These are phyloP conservation scores for Leptogaster cylindrica DNA, from an alignment of 2,888 invertebrate genomes.

Conservation along the genomic window DNA sequence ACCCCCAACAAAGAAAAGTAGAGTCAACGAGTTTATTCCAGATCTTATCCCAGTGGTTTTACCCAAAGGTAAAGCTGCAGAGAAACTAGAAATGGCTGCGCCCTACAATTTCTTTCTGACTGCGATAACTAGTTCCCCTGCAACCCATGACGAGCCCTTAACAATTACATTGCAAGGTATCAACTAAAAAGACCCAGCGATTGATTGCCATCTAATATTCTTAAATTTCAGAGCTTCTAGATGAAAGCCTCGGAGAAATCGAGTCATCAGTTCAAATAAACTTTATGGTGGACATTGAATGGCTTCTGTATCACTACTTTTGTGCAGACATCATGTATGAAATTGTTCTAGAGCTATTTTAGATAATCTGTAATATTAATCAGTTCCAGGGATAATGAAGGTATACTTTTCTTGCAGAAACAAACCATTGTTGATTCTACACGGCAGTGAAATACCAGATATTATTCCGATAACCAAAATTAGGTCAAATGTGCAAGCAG, in stretches of 20 bases:
- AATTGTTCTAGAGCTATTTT: neutral
- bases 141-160: slow-evolving; percentile 70
- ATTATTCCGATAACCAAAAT: slow-evolving; percentile 65
- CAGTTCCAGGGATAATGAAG: too few relatives aligned
- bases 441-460: slow-evolving; percentile 75
- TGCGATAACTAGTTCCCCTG: slow-evolving; percentile 69
- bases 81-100: slow-evolving; percentile 70
- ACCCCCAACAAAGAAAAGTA: slow-evolving; percentile 57
- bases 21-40: slow-evolving; percentile 56
- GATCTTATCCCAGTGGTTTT: slow-evolving; percentile 66
- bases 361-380: neutral
- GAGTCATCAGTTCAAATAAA: slow-evolving; percentile 84
- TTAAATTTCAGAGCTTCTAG: slow-evolving; percentile 71
- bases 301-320: slow-evolving; percentile 86
- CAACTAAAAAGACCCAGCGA: too few relatives aligned
- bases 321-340: slow-evolving; percentile 74
- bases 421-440: slow-evolving; percentile 76
- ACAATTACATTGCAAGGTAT: slow-evolving; percentile 74
- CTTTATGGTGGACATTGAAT: slow-evolving; percentile 90
- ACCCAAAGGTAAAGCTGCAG: slow-evolving; percentile 69
- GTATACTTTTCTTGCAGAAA: slow-evolving; percentile 61
- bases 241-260: slow-evolving; percentile 76
- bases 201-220: neutral
- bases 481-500: slow-evolving; percentile 71
- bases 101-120: slow-evolving; percentile 81